Evolutionary conservation across 2,113 vertebrate species (phyloP).

Genomic region (Phrynosoma platyrhinos): DNA sequence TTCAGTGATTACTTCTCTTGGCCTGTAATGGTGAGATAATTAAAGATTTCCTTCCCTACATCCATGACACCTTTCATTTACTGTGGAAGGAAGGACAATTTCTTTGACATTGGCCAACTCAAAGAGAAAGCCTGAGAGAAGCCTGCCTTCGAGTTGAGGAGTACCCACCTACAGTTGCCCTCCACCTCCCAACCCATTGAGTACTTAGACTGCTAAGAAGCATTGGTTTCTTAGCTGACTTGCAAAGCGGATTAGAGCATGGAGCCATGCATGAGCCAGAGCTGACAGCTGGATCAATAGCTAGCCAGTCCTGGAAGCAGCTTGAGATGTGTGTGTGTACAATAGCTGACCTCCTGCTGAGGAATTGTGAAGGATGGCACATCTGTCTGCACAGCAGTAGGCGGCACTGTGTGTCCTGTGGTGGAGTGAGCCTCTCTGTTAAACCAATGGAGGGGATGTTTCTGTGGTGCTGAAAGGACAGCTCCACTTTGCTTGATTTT

Average conservation of each 20-base stretch:
- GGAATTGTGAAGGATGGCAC: background rate
- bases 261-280: background rate
- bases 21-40: background rate
- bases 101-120: background rate
- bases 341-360: fast-evolving
- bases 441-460: background rate
- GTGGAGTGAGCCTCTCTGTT: background rate
- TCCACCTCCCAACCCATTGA: fast-evolving
- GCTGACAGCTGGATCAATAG: background rate
- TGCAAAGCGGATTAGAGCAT: conserved; percentile 25
- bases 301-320: fast-evolving
- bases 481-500: background rate
- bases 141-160: background rate
- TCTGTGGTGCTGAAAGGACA: conserved; percentile 13
- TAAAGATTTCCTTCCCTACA: background rate
- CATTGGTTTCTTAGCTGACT: background rate
- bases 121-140: background rate
- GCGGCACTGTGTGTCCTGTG: background rate
- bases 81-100: background rate
- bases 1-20: too few relatives aligned
- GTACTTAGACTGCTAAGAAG: background rate
- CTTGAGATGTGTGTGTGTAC: background rate
- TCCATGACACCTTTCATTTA: background rate
- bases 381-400: background rate
- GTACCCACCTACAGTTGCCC: background rate